Conservation (phyloP, 2,797 vertebrate species). For the Pantherophis vulpinus region DNA sequence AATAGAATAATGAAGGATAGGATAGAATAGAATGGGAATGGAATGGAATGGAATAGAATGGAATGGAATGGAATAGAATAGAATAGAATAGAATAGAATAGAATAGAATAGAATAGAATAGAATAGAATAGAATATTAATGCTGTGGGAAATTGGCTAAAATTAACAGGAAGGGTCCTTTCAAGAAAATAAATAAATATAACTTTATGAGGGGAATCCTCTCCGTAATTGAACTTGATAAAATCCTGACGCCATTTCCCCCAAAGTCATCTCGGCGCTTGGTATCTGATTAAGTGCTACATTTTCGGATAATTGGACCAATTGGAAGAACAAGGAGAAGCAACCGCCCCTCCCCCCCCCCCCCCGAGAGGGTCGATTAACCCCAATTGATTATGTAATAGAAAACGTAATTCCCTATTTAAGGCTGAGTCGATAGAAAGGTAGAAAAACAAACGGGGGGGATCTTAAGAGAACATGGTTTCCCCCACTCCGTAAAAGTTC, state of each 20-base stretch:
- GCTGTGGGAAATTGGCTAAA: conserved; percentile 1
- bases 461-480: conserved; percentile 51
- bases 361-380: conserved; percentile 1
- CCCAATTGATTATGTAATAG: conserved; percentile 47
- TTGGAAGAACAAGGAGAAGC: conserved; percentile 6
- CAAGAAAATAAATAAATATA: too few relatives aligned
- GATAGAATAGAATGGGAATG: too few relatives aligned
- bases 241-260: conserved; percentile 6
- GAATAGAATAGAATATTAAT: too few relatives aligned
- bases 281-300: conserved; percentile 30
- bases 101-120: too few relatives aligned
- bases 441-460: conserved; percentile 35
- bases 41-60: too few relatives aligned
- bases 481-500: conserved; percentile 33
- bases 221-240: conserved; percentile 21
- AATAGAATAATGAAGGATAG: too few relatives aligned
- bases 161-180: conserved; percentile 25
- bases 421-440: conserved; percentile 40
- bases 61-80: too few relatives aligned
- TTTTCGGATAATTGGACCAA: conserved; percentile 20
- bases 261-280: conserved; percentile 7
- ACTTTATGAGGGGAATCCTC: background rate
- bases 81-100: too few relatives aligned
- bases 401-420: conserved; percentile 51
- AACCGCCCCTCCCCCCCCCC: background rate